These are phyloP conservation scores for Isoperla grammatica DNA, from an alignment of 2,888 invertebrate species.

Conservation along the genomic window DNA sequence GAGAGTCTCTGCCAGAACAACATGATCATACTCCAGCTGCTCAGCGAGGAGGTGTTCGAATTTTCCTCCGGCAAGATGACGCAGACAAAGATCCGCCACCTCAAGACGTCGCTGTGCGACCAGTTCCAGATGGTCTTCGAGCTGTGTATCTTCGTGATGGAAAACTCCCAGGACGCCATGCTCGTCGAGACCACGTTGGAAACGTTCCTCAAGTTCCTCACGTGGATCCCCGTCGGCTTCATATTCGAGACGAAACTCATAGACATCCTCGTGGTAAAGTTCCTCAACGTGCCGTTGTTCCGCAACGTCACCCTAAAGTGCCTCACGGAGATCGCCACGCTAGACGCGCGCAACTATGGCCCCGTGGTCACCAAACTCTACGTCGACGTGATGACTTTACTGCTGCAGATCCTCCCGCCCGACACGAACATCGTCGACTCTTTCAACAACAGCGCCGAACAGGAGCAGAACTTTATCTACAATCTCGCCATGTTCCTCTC, in stretches of 20 bases:
- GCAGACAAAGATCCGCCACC: constrained; percentile 96
- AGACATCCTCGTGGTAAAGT: constrained; percentile 90
- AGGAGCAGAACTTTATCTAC: constrained; percentile 98
- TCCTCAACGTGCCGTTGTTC: constrained; percentile 94
- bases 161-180: constrained; percentile 95
- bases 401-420: constrained; percentile 85
- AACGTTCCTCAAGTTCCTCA: constrained; percentile 92
- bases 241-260: constrained; percentile 99
- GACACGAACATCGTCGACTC: constrained; percentile 90
- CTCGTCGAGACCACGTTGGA: constrained; percentile 94
- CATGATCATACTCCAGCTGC: constrained; percentile 94
- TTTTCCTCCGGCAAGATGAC: constrained; percentile 99
- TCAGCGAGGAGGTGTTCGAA: constrained; percentile 99
- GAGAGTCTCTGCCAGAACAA: constrained; percentile 99
- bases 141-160: constrained; percentile 95
- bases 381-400: constrained; percentile 85
- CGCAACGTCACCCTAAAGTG: constrained; percentile 97
- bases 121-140: constrained; percentile 98
- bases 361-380: constrained; percentile 88
- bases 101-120: constrained; percentile 98
- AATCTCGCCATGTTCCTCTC: constrained; percentile 96
- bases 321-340: constrained; percentile 94
- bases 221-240: constrained; percentile 99
- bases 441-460: constrained; percentile 88
- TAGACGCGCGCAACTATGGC: constrained; percentile 84